Percentiles rank a stretch among this genome's conserved stretches.
These are phyloP conservation scores for Rhabdomys dilectus DNA, from an alignment of 2,113 vertebrate genomes.

Conservation along the genomic window DNA sequence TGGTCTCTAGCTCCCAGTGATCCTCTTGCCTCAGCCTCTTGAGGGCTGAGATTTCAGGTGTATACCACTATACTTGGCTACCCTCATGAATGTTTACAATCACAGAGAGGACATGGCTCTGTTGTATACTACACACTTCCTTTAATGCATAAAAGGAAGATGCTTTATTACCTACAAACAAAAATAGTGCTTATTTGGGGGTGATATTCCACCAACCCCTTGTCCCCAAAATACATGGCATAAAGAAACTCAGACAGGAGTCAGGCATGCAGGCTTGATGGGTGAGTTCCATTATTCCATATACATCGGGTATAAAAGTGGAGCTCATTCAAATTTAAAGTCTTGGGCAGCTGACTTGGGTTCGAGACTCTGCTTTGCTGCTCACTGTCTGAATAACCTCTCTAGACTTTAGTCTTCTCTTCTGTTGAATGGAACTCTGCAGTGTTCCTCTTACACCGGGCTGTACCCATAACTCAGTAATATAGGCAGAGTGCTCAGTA, in stretches of 20 bases:
- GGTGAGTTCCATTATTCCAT: neutral
- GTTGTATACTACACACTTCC: neutral
- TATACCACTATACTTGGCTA: neutral
- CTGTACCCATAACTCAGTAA: no score
- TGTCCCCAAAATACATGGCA: neutral
- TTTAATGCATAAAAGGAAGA: neutral
- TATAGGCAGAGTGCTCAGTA: rapidly evolving
- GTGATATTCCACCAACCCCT: no score
- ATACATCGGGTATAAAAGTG: neutral
- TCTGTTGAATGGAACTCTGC: neutral
- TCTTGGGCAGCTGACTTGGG: neutral
- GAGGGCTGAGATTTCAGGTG: neutral
- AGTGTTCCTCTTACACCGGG: rapidly evolving
- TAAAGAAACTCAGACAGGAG: neutral
- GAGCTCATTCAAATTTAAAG: neutral
- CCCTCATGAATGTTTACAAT: neutral
- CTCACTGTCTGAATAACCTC: neutral
- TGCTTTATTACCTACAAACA: neutral
- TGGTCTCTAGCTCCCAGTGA: neutral
- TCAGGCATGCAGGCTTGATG: neutral
- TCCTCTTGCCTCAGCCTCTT: neutral
- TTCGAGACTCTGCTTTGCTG: neutral
- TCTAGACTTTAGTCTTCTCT: neutral
- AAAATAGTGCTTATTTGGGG: neutral
- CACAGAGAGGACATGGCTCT: neutral